Base-by-base conservation (phyloP, 2,113 vertebrate species). In the Thamnaconus septentrionalis region DNA sequence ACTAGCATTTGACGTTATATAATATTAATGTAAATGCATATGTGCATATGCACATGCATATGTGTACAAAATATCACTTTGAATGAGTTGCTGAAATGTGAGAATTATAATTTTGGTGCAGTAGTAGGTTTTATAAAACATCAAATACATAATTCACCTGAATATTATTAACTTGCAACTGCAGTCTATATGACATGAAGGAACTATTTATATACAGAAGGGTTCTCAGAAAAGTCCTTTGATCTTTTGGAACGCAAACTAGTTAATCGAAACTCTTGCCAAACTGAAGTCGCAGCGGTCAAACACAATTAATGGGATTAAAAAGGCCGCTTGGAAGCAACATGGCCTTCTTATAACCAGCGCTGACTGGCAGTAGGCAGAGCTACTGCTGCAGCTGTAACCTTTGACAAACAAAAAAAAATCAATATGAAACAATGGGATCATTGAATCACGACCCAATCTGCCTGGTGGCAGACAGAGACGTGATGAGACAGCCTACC, bases 401-500 rank as follows among this genome's bases (percentile, higher is more conserved):
- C 31, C 44, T 42, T 47, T 31, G 42, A 53, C 41, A 31, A 31
- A 31, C 18, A 1, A 31, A 31, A 31, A 2, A 59, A 41, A 59
- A 41, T 43, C 5, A 8, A 56, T 3, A 56, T 6, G 8, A 3
- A 5, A 42, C 3, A 9, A 65, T 47, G 5, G 1, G 18, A 31
- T 39, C 31, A 11, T 9, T 6, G 12, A 2, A 5, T 31, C 4
- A 40, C 11, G 42, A 8, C 18, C n/a, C 53, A 40, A 52, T 41
- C 4, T 31, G 52, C 45, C 42, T 57, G 10, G 8, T 7, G 5
- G 5, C 44, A 45, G 5, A 45, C 5, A 45, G 44, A 45, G 7
- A 45, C 5, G 44, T 45, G 5, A 6, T 45, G 41, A 40, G 46
- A 7, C 12, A 44, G 39, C 78, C 78, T 90, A 98, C 97, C 92